These are phyloP conservation scores for Hirtodrosophila alboralis DNA, from an alignment of 2,888 invertebrate species.

Conservation along the genomic window DNA sequence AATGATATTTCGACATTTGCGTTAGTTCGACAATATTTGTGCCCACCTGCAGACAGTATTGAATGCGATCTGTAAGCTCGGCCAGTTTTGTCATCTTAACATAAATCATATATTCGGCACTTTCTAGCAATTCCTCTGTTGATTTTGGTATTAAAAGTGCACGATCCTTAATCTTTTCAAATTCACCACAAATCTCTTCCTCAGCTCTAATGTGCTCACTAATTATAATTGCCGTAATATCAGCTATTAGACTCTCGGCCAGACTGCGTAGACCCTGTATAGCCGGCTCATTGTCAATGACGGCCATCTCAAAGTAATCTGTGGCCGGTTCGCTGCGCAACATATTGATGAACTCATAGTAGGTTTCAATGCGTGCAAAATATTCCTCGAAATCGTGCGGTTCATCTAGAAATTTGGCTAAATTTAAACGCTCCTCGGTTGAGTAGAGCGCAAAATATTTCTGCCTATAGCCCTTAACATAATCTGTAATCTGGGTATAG, in stretches of 20 bases:
- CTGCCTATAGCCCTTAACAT: constrained; percentile 85
- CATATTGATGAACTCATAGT: constrained; percentile 86
- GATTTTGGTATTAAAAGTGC: constrained; percentile 90
- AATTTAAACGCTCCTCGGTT: constrained; percentile 84
- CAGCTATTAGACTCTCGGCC: constrained; percentile 86
- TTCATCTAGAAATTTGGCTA: constrained; percentile 85
- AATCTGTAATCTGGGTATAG: constrained; percentile 86
- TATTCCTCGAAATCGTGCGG: constrained; percentile 86
- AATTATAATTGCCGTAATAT: constrained; percentile 87
- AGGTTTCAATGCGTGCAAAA: constrained; percentile 87
- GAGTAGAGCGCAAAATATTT: constrained; percentile 86
- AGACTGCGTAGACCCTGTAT: constrained; percentile 87
- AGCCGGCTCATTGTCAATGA: constrained; percentile 87
- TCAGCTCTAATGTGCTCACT: constrained; percentile 88
- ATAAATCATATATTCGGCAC: constrained; percentile 91
- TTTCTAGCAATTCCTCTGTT: constrained; percentile 92
- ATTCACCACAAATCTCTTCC: constrained; percentile 88
- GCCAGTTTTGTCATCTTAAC: constrained; percentile 90
- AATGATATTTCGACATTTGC: constrained; percentile 89
- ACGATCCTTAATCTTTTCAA: constrained; percentile 88
- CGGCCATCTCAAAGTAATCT: constrained; percentile 88
- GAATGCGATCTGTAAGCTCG: constrained; percentile 88
- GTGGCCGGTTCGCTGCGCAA: constrained; percentile 87
- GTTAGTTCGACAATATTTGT: constrained; percentile 91
- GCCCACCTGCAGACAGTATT: constrained; percentile 87